Evolutionary conservation across 2,797 vertebrate genomes (phyloP), one percentile per base, ranked within the genome.

Genomic region (Melanotaenia parkinsoni): DNA sequence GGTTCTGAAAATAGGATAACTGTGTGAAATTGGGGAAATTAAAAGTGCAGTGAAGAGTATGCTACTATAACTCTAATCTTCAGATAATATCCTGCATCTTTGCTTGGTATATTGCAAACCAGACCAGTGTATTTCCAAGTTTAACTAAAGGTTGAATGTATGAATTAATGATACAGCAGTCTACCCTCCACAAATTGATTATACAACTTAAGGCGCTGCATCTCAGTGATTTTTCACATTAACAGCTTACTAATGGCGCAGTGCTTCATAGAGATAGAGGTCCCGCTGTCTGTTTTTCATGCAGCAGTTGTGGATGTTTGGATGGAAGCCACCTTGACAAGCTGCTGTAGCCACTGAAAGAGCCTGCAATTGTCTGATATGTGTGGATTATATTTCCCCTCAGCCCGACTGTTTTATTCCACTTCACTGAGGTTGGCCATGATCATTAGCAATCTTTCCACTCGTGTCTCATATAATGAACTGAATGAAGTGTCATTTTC

Each of bases 391-490:
- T 84, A 84, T 87, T 90, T 75, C 78, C 79, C 82, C 74, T 81
- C 79, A 77, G 83, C 83, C 68, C 28, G 63, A 75, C 83, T 84
- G 58, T 86, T 82, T 83, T 79, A 85, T 87, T 89, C 80, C 78
- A 87, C 86, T 85, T 91, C 85, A 83, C 62, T 71, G 76, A 82
- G 79, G 84, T 89, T 87, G 82, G 79, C 79, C 47, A 50, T 85
- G 86, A 93, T 93, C 86, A 90, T 91, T 92, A 87, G 85, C 84
- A 87, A 89, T 90, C 85, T 88, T 91, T 92, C 84, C 90, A 88
- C 88, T 90, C 88, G 78, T 91, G 85, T 90, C 87, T 84, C 83
- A 60, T 80, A 85, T 91, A 90, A 91, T 92, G 89, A 93, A 91
- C 83, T 76, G 85, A 90, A 88, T 85, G 79, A 88, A 88, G 87